phyloP scores from a whole-genome alignment of 2,888 invertebrate genomes.

The Drosophila peninsularis region DNA sequence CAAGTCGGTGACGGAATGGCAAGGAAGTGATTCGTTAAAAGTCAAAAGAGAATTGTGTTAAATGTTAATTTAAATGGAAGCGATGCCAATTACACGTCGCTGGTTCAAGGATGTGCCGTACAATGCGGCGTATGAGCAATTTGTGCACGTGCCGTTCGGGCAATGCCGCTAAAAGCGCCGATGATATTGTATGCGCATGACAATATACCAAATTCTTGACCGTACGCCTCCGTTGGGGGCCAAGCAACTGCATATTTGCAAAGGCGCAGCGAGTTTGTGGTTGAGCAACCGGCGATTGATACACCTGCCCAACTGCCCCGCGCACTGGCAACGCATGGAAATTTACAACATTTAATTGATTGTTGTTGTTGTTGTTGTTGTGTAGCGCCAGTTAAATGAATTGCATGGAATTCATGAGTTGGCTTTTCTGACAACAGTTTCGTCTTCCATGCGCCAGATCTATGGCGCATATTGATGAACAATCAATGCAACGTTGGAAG shows the following conservation, averaged over 20 bases:
- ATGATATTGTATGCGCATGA: slow-evolving; percentile 6
- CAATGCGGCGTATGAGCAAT: slow-evolving; percentile 43
- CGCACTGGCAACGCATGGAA: slow-evolving; percentile 41
- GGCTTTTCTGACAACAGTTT: slow-evolving; percentile 24
- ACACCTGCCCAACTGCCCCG: slow-evolving; percentile 48
- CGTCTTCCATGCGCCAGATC: slow-evolving; percentile 26
- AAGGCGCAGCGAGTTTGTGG: slow-evolving; percentile 53
- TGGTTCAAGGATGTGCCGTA: slow-evolving; percentile 58
- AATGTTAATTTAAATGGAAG: slow-evolving; percentile 12
- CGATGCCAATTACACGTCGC: slow-evolving; percentile 32
- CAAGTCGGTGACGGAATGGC: background rate
- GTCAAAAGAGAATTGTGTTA: background rate
- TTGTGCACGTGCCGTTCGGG: slow-evolving; percentile 58
- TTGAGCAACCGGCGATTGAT: slow-evolving; percentile 25
- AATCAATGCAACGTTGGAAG: slow-evolving; percentile 37
- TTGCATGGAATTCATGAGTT: slow-evolving; percentile 54
- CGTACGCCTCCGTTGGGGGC: slow-evolving; percentile 18
- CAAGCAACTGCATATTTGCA: slow-evolving; percentile 26
- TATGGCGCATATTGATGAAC: slow-evolving; percentile 37
- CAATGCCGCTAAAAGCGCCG: slow-evolving; percentile 2
- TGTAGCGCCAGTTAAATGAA: slow-evolving; percentile 69
- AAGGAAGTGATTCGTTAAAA: slow-evolving; percentile 32
- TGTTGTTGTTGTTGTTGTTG: slow-evolving; percentile 6
- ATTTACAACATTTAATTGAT: slow-evolving; percentile 57
- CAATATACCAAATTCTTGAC: slow-evolving; percentile 52